These are phyloP conservation scores for Nomia melanderi DNA, from an alignment of 1,140 invertebrate genomes.

Conservation along the genomic window DNA sequence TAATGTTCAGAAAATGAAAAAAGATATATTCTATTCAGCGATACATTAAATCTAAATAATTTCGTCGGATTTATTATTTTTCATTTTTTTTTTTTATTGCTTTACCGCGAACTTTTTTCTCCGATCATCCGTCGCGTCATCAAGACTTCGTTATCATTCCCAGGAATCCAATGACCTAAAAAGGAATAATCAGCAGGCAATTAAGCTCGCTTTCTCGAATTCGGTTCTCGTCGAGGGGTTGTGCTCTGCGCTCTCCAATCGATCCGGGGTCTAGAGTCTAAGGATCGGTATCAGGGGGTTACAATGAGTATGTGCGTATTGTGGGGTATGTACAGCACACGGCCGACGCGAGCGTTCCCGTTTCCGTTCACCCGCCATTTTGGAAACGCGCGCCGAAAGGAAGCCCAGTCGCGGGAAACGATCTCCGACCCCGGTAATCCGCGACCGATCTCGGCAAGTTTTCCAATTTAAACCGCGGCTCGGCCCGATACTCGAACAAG, in stretches of 20 bases:
- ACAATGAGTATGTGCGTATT: conserved; percentile 56
- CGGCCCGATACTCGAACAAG: conserved; percentile 25
- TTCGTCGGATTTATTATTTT: too few relatives aligned
- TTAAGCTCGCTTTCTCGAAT: background rate
- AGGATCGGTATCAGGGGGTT: conserved; percentile 50
- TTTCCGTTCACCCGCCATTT: background rate
- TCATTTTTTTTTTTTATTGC: too few relatives aligned
- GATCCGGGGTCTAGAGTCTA: conserved; percentile 56
- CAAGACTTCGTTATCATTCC: too few relatives aligned
- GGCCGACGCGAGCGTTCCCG: background rate
- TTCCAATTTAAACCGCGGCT: conserved; percentile 12
- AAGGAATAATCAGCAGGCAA: background rate
- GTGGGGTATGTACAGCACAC: conserved; percentile 51
- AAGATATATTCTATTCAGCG: too few relatives aligned
- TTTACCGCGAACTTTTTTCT: too few relatives aligned
- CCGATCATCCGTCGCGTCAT: too few relatives aligned
- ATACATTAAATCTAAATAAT: too few relatives aligned
- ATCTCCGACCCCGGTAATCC: conserved; percentile 29
- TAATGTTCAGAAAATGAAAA: too few relatives aligned
- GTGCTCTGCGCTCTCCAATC: conserved; percentile 43
- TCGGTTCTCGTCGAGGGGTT: conserved; percentile 21
- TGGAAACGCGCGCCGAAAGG: conserved; percentile 6
- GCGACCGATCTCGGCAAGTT: conserved; percentile 17
- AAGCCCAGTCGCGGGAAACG: conserved; percentile 26
- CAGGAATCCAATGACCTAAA: too few relatives aligned